Evolutionary conservation across 2,113 vertebrate species (phyloP), one percentile per base, ranked within the genome.

Genomic region (Arothron firmamentum): DNA sequence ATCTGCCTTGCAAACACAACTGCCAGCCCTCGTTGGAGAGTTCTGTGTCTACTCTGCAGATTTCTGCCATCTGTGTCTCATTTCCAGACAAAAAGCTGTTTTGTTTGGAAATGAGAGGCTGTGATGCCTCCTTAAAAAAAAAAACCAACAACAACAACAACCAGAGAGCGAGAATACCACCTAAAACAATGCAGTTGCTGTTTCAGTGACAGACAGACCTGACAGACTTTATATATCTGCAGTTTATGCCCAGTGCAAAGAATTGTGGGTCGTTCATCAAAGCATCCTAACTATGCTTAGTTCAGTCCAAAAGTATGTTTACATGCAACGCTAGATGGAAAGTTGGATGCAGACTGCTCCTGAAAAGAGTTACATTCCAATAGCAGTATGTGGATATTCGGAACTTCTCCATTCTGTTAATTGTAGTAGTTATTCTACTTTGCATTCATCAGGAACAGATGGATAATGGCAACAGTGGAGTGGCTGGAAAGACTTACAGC

Each of bases 381-480:
- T 64, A 52, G 69, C 53, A 53, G 63, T 72, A 62, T 66, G 64
- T 47, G 56, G 66, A 73, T 31, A 75, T 80, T 79, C 72, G 64
- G 56, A 74, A 65, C 56, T 38, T 72, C 60, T 61, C 62, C 47
- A 50, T 65, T 55, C 66, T 65, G 67, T 60, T 80, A 81, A 88
- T 88, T 86, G 82, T 68, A 75, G 81, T 73, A 59, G 45, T 74
- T 72, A 57, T 67, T 53, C 1, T 51, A 47, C 19, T 72, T 53
- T 41, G 18, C 52, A 75, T 74, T 76, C 70, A 79, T 74, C 72
- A 85, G 56, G 69, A 84, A 77, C 85, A 88, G 75, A 87, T 86
- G 80, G 77, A 83, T 67, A 56, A 57, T 57, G 56, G 63, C 49
- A 77, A 56, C 57, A 55, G 60, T 57, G 58, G 72, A 59, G 45